These are phyloP conservation scores for Barnardius zonarius DNA, from an alignment of 2,113 vertebrate genomes.

Conservation along the genomic window DNA sequence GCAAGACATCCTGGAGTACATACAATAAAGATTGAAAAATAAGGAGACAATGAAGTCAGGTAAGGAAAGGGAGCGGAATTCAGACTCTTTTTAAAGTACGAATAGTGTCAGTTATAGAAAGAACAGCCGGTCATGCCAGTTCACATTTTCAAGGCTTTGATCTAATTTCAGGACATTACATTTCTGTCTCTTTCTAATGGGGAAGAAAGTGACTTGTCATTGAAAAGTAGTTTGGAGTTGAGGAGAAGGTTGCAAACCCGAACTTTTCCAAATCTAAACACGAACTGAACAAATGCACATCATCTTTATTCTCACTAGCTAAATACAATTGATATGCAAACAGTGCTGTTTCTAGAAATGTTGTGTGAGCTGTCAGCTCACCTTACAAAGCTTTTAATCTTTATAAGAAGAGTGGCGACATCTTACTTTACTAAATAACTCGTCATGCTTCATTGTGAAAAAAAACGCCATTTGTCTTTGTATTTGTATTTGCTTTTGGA, in stretches of 20 bases:
- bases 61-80: not conserved
- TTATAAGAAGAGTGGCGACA: not conserved
- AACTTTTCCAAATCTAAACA: not conserved
- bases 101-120: not conserved
- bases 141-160: not conserved
- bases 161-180: not conserved
- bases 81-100: not conserved
- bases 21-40: not conserved
- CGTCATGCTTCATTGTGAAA: not conserved
- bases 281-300: not conserved
- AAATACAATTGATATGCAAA: not conserved
- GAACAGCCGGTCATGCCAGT: not conserved
- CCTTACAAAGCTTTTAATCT: not conserved
- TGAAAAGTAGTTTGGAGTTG: not conserved
- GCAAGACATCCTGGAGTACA: not conserved
- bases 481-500: conserved; percentile 49
- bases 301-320: not conserved
- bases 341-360: not conserved
- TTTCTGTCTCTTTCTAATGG: not conserved
- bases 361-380: not conserved
- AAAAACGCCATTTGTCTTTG: not conserved
- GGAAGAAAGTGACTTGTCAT: not conserved
- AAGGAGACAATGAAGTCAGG: not conserved
- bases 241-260: not conserved
- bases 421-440: not conserved